Conservation (phyloP, 2,113 vertebrate genomes). For the Garra rufa region DNA sequence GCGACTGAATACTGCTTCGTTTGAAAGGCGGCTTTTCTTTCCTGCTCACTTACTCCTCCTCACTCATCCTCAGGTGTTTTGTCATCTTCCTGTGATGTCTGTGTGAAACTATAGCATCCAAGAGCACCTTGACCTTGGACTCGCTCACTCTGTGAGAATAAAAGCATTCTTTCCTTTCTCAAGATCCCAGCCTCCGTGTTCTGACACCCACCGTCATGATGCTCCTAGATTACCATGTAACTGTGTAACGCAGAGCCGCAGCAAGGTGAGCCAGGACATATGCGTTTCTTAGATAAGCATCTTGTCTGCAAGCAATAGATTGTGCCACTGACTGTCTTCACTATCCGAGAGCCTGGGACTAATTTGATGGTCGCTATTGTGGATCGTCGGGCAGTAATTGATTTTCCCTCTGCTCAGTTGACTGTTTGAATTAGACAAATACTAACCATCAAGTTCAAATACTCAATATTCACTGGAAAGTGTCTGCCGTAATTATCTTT, state of each 20-base stretch:
- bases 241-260: background rate
- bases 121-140: conserved; percentile 41
- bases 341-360: conserved; percentile 48
- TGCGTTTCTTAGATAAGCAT: conserved; percentile 34
- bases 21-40: background rate
- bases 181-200: conserved; percentile 16
- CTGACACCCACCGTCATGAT: conserved; percentile 21
- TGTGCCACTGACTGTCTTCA: conserved; percentile 19
- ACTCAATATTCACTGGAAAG: background rate
- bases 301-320: conserved; percentile 24
- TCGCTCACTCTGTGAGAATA: conserved; percentile 16
- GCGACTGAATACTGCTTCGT: background rate
- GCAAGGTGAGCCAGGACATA: conserved; percentile 40
- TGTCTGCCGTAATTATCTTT: background rate
- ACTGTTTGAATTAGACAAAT: conserved; percentile 58
- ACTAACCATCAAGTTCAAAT: conserved; percentile 19
- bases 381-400: conserved; percentile 63
- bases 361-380: conserved; percentile 62
- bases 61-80: conserved; percentile 19
- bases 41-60: background rate
- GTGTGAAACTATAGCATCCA: conserved; percentile 25
- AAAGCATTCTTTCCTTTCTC: conserved; percentile 19
- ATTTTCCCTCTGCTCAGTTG: conserved; percentile 57
- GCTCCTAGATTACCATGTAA: conserved; percentile 50
- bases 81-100: background rate